Evolutionary conservation across 2,888 invertebrate species (phyloP), one percentile per base, ranked within the genome.

Genomic region (Apantesis nais): DNA sequence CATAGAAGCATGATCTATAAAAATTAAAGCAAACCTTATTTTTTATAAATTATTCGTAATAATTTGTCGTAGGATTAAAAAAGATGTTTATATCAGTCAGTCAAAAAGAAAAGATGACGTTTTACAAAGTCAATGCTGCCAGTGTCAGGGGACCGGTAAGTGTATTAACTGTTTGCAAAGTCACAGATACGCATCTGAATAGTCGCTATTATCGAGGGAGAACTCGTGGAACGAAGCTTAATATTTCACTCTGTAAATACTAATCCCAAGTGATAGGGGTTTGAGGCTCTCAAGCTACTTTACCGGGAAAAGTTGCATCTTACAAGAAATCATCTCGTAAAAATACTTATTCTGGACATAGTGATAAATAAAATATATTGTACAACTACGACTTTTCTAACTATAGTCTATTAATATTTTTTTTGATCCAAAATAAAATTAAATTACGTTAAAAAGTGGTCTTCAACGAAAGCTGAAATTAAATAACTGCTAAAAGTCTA

Each of bases 101-200:
- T 52, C 16, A 65, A 44, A 39, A 7, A 69, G 70, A 70, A 78
- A 78, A 82, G 72, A 79, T 79, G 78, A 74, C 71, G 73, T 78
- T 82, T 78, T 66, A 74, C 74, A 76, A 75, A 79, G 75, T 70
- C 76, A 75, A 74, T 77, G 75, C 65, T 58, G 77, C 37, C 67
- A 64, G 67, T 74, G 70, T 71, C 82, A 34, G 19, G 84, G 79
- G 84, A 84, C 71, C 72, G 72, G 80, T 89, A 88, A 90, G 87
- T 89, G 89, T 87, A 90, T 90, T 90, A 88, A 88, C 86, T 87
- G 88, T 87, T 88, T 81, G 81, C 76, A 72, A 81, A 85, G 79
- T 80, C 83, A 83, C 84, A 84, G 84, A 82, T 83, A 82, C 77
- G 70, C 74, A 72, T 68, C 76, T 78, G 76, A 77, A 86, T 82